Evolutionary conservation across 1,140 invertebrate species (phyloP).

Genomic region (Drosophila micromelanica): DNA sequence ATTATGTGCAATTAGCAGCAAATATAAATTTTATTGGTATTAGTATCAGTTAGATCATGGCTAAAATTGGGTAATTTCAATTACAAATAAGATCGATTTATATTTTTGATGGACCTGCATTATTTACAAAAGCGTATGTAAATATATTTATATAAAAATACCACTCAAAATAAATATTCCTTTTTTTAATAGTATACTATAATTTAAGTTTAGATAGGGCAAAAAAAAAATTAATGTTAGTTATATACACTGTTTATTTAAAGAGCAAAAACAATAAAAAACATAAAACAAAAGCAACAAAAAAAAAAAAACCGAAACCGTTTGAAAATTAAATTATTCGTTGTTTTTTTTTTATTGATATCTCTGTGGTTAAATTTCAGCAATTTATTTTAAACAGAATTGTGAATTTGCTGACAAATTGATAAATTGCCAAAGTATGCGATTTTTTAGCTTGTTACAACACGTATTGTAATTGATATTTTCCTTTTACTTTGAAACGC

Average conservation of each 20-base stretch:
- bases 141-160: too few relatives aligned
- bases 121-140: too few relatives aligned
- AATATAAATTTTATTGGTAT: too few relatives aligned
- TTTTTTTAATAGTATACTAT: background rate
- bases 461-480: background rate
- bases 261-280: background rate
- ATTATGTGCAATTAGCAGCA: too few relatives aligned
- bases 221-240: conserved; percentile 39
- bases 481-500: background rate
- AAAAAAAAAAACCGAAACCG: too few relatives aligned
- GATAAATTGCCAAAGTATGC: conserved; percentile 15
- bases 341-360: conserved; percentile 20
- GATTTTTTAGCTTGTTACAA: background rate
- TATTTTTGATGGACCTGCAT: too few relatives aligned
- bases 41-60: too few relatives aligned
- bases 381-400: conserved; percentile 3
- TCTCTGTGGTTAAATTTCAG: conserved; percentile 4
- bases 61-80: background rate
- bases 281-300: conserved; percentile 17
- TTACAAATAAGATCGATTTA: background rate
- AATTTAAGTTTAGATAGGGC: conserved; percentile 39
- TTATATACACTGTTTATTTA: too few relatives aligned
- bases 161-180: too few relatives aligned
- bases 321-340: conserved; percentile 67
- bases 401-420: conserved; percentile 17